phyloP scores from a whole-genome alignment of 2,113 vertebrate genomes.

The Centropristis striata region DNA sequence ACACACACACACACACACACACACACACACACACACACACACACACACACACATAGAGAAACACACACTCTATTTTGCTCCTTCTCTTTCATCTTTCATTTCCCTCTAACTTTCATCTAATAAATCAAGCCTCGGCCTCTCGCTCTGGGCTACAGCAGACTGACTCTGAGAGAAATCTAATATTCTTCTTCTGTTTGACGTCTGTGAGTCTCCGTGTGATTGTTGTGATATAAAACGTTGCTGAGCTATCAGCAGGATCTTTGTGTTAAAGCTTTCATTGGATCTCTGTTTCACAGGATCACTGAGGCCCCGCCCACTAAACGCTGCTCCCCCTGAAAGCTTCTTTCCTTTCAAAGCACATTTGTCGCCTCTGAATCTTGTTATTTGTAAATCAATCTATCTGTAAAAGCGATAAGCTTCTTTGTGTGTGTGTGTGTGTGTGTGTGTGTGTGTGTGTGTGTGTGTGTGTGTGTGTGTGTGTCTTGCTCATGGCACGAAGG shows the following conservation, averaged over 20 bases:
- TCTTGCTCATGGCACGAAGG: too few species aligned
- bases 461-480: too few species aligned
- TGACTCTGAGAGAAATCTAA: conserved; percentile 63
- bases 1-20: conserved; percentile 53
- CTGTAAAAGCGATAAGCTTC: too few species aligned
- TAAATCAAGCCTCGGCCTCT: conserved; percentile 65
- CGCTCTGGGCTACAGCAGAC: conserved; percentile 62
- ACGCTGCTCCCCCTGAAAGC: conserved; percentile 33
- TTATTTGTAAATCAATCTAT: background rate
- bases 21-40: conserved; percentile 26
- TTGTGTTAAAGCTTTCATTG: conserved; percentile 52
- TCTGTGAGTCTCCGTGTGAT: conserved; percentile 44
- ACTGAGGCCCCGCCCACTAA: conserved; percentile 14
- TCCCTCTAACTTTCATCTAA: conserved; percentile 76
- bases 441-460: too few species aligned
- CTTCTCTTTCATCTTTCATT: conserved; percentile 72
- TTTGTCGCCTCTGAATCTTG: conserved; percentile 37
- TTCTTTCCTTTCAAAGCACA: conserved; percentile 51
- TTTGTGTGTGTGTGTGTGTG: too few species aligned
- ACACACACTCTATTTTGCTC: conserved; percentile 39
- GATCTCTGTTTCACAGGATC: conserved; percentile 45
- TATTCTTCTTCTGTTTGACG: conserved; percentile 62
- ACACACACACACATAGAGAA: conserved; percentile 45
- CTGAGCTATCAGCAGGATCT: conserved; percentile 55
- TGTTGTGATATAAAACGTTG: conserved; percentile 64